Conservation (phyloP, 2,888 invertebrate genomes). For the Protula sp. region DNA sequence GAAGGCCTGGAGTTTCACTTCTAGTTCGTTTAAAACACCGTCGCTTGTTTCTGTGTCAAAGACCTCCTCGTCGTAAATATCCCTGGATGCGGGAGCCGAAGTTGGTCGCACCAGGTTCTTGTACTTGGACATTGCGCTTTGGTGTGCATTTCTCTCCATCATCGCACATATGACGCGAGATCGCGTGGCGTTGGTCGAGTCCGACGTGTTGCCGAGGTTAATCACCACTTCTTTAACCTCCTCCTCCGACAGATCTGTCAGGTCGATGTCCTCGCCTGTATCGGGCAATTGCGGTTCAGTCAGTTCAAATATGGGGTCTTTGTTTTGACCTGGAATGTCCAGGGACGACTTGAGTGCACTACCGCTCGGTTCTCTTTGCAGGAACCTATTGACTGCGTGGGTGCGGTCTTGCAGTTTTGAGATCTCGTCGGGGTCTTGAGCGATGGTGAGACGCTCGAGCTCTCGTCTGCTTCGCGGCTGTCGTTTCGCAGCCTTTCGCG, state of each 20-base stretch:
- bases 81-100: slow-evolving; percentile 17
- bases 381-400: slow-evolving; percentile 6
- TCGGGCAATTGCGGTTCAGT: background rate
- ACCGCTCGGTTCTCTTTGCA: background rate
- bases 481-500: slow-evolving; percentile 8
- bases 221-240: slow-evolving; percentile 2
- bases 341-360: background rate
- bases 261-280: background rate
- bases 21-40: slow-evolving; percentile 30
- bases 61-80: slow-evolving; percentile 19
- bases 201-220: slow-evolving; percentile 9
- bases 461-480: slow-evolving; percentile 23
- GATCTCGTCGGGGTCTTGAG: background rate
- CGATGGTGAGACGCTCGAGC: slow-evolving; percentile 19
- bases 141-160: slow-evolving; percentile 7
- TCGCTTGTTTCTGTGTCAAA: slow-evolving; percentile 48
- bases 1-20: slow-evolving; percentile 20
- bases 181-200: slow-evolving; percentile 4
- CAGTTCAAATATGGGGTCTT: slow-evolving; percentile 1
- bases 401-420: slow-evolving; percentile 3
- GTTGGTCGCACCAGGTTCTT: slow-evolving; percentile 6
- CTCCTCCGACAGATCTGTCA: background rate
- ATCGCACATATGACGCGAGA: slow-evolving; percentile 14
- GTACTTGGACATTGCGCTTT: background rate
- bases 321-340: background rate